phyloP scores from a whole-genome alignment of 2,113 vertebrate genomes.

The Opisthocomus hoazin region DNA sequence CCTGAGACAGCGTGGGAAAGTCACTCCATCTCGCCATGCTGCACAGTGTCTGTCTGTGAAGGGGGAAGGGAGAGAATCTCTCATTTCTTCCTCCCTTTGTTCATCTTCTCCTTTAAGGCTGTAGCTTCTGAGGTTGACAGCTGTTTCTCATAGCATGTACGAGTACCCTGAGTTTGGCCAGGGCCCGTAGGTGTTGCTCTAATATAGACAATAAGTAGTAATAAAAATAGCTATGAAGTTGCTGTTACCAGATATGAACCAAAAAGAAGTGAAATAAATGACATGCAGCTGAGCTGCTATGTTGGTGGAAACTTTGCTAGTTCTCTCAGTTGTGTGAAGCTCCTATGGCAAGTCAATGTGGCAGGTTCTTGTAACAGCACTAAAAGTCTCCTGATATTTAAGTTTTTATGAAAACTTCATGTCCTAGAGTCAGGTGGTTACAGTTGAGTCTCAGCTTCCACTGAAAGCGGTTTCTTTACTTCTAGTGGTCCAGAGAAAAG shows the following conservation, averaged over 20 bases:
- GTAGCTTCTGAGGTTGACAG: not conserved
- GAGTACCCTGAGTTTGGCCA: not conserved
- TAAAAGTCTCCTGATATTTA: not conserved
- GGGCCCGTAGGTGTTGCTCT: not conserved
- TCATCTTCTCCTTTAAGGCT: not conserved
- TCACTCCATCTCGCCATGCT: not conserved
- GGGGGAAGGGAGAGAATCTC: not conserved
- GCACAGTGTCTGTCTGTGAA: not conserved
- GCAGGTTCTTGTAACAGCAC: not conserved
- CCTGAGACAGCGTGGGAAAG: conserved; percentile 14
- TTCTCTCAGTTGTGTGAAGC: not conserved
- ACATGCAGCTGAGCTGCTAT: not conserved
- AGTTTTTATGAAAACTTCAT: not conserved
- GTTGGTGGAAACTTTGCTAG: not conserved
- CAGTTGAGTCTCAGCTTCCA: not conserved
- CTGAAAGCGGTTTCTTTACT: not conserved
- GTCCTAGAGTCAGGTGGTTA: not conserved
- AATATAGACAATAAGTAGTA: not conserved
- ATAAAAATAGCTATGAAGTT: not conserved
- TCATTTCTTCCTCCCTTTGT: conserved; percentile 41
- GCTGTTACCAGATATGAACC: not conserved
- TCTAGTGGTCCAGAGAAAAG: not conserved
- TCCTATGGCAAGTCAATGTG: not conserved
- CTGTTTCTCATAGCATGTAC: not conserved
- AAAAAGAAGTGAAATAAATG: not conserved